Evolutionary conservation across 2,888 invertebrate genomes (phyloP), one percentile per base, ranked within the genome.

Genomic region (Dolichopus griseipennis): DNA sequence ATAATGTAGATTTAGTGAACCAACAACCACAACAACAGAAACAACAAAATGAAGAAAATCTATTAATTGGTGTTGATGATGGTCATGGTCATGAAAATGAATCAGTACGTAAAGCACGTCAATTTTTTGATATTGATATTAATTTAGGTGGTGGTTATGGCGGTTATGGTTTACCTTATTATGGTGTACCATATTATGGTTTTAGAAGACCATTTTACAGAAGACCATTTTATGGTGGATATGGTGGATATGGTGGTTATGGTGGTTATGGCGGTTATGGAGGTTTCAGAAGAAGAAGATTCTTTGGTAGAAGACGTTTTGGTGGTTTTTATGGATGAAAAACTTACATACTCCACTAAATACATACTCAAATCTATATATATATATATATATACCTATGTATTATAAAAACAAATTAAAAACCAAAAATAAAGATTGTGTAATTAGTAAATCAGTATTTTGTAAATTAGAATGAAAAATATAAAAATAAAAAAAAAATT

Each of bases 291-390:
- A 65, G 67, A 18, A 69, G 68, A 12, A 71, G 69, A 27, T 73
- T 71, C 1, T 71, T 18, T 65, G 73, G 72, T n/a, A 72, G 73
- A 12, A 74, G 74, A 1, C 73, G 73, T 65, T 71, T 74, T 65
- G 52, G 73, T 9, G 74, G 71, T 62, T 70, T 70, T 67, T 69
- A 67, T 64, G 69, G 73, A 9, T 37, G 8, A 34, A 34, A 34
- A 34, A 34, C 5, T 7, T n/a, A n/a, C n/a, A n/a, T n/a, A n/a
- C n/a, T n/a, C n/a, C n/a, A n/a, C n/a, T n/a, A n/a, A n/a, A n/a
- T n/a, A n/a, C n/a, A n/a, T n/a, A n/a, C n/a, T n/a, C n/a, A n/a
- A n/a, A n/a, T n/a, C n/a, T n/a, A n/a, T n/a, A n/a, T n/a, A n/a
- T n/a, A n/a, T n/a, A n/a, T n/a, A n/a, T n/a, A n/a, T n/a, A n/a